Percentiles rank a stretch among this genome's conserved stretches.
Conservation (phyloP, 2,888 invertebrate species). For the Mimachlamys varia region DNA sequence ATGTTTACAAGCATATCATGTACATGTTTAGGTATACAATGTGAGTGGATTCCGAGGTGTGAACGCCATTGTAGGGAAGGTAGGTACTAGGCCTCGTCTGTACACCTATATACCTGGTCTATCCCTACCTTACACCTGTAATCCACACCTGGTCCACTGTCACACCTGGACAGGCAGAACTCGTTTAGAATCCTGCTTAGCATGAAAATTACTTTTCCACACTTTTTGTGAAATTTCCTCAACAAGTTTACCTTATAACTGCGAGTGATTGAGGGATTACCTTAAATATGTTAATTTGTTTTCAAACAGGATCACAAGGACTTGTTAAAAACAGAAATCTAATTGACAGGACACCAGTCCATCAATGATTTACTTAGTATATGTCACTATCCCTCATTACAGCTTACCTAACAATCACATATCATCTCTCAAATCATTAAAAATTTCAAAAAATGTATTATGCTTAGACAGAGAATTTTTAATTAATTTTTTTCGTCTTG, state of each 20-base stretch:
- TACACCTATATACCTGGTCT: not conserved
- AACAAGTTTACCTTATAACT: not conserved
- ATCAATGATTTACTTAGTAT: not conserved
- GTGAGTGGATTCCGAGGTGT: not conserved
- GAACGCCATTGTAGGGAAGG: not conserved
- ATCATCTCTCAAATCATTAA: no score
- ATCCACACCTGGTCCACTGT: not conserved
- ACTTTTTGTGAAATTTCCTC: not conserved
- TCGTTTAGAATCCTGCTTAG: constrained; percentile 7
- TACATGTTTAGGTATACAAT: constrained; percentile 13
- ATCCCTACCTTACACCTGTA: not conserved
- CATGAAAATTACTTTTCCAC: constrained; percentile 11
- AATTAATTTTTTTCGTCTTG: no score
- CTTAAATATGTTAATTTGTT: not conserved
- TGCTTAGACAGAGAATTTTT: no score
- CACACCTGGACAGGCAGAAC: not conserved
- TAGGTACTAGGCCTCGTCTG: not conserved
- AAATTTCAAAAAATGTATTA: no score
- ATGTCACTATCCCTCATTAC: not conserved
- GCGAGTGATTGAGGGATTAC: not conserved
- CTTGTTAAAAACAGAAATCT: not conserved
- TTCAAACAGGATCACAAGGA: no score
- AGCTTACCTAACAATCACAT: not conserved
- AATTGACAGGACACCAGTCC: not conserved
- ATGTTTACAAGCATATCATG: constrained; percentile 27